These are phyloP conservation scores for Cybosia mesomella DNA, from an alignment of 2,888 invertebrate genomes.

Conservation along the genomic window DNA sequence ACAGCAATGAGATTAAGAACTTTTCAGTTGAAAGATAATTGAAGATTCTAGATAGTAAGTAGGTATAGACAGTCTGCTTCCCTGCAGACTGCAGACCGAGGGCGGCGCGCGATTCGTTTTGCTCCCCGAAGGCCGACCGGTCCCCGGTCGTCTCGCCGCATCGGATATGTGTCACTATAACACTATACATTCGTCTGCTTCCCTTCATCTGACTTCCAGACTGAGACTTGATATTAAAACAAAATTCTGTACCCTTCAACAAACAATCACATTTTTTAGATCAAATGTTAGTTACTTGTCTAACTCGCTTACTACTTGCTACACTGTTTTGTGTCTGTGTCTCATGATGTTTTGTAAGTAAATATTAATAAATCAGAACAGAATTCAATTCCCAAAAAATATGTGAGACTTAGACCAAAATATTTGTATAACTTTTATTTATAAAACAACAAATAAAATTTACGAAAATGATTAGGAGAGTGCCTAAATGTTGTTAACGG, in stretches of 20 bases:
- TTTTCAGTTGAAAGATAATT: constrained; percentile 36
- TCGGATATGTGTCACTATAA: constrained; percentile 84
- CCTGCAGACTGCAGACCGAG: constrained; percentile 52
- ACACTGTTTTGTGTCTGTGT: background rate
- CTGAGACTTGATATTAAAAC: constrained; percentile 48
- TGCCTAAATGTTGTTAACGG: no score
- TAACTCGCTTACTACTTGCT: background rate
- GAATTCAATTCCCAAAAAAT: background rate
- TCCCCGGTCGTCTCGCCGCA: constrained; percentile 68
- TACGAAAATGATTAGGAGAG: background rate
- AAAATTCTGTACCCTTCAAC: constrained; percentile 41
- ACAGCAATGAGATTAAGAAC: constrained; percentile 30
- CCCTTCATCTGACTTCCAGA: constrained; percentile 65
- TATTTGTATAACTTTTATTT: no score
- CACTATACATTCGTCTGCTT: constrained; percentile 72
- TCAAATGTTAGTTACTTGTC: background rate
- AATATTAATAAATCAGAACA: background rate
- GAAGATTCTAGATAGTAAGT: constrained; percentile 36
- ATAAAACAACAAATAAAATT: background rate
- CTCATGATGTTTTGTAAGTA: background rate
- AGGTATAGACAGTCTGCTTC: constrained; percentile 51
- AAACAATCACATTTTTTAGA: constrained; percentile 37
- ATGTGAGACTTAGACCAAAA: no score
- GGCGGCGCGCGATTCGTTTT: constrained; percentile 71
- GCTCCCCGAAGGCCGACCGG: constrained; percentile 82